Evolutionary conservation across 2,113 vertebrate species (phyloP), one percentile per base, ranked within the genome.

Genomic region (Rhinoderma darwinii): DNA sequence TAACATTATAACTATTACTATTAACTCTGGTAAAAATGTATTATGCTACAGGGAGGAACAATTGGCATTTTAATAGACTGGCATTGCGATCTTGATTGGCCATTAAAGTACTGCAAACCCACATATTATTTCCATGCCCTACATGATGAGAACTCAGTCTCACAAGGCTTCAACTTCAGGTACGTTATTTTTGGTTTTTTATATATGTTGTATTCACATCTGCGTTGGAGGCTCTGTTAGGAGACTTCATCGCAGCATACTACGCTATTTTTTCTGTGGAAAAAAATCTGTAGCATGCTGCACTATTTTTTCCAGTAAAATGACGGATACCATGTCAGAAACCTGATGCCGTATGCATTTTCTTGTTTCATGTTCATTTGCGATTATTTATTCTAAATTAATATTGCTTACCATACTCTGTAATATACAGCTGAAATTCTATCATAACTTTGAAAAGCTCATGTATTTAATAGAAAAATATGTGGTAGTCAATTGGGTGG

Each of bases 111-210:
- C 86, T 99, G 98, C 89, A 95, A 92, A 82, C 98, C 98, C 1
- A 4, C 90, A 63, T 99, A 99, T 56, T 82, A 89, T 81, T 99
- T 99, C 89, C 96, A 98, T 0, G 96, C 96, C 22, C 94, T 99
- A 4, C 97, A 99, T 6, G 95, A 95, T 1, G 93, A 94, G 2
- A 89, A 84, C 0, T 95, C 92, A 0, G 90, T 96, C 15, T 98
- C 98, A 20, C 91, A 93, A 0, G 97, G 98, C 47, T 99, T 98
- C 93, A 99, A 99, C 88, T 99, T 99, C 93, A 97, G 98, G 98
- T 98, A 86, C 20, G 82, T 41, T 39, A 39, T 22, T 63, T 54
- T 76, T 74, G 17, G 18, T 77, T 37, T 68, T 37, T n/a, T 73
- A 14, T 18, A 43, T n/a, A n/a, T n/a, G n/a, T n/a, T n/a, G n/a